phyloP scores from a whole-genome alignment of 2,797 vertebrate species.

The Tolypeutes matacus region DNA sequence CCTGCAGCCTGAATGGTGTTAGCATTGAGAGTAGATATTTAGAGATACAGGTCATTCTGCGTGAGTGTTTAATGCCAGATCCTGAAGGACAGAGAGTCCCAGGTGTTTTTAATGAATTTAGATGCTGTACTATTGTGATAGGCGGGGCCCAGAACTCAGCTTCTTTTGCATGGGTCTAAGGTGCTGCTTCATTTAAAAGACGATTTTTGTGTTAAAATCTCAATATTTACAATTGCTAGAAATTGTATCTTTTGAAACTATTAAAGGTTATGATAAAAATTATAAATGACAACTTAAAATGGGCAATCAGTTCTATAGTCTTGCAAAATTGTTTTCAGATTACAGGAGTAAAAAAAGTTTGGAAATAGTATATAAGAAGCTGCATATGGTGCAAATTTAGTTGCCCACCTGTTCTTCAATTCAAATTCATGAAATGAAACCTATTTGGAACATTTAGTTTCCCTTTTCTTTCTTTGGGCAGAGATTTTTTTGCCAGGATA shows the following conservation, averaged over 20 bases:
- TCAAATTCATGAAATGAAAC: not conserved
- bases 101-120: not conserved
- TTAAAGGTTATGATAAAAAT: not conserved
- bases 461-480: not conserved
- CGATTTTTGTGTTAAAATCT: slow-evolving; percentile 15
- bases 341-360: not conserved
- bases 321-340: not conserved
- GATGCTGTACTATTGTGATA: not conserved
- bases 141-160: no score
- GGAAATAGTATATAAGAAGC: not conserved
- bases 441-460: not conserved
- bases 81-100: not conserved
- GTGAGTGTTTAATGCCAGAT: not conserved
- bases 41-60: not conserved
- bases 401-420: not conserved
- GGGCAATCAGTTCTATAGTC: not conserved
- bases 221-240: not conserved
- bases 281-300: not conserved
- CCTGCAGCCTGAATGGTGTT: not conserved
- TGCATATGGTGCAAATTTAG: not conserved
- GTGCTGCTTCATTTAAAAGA: not conserved
- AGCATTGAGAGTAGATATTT: not conserved
- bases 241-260: not conserved
- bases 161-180: not conserved
- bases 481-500: not conserved